phyloP scores from a whole-genome alignment of 1,140 invertebrate genomes.

The Ooceraea biroi region DNA sequence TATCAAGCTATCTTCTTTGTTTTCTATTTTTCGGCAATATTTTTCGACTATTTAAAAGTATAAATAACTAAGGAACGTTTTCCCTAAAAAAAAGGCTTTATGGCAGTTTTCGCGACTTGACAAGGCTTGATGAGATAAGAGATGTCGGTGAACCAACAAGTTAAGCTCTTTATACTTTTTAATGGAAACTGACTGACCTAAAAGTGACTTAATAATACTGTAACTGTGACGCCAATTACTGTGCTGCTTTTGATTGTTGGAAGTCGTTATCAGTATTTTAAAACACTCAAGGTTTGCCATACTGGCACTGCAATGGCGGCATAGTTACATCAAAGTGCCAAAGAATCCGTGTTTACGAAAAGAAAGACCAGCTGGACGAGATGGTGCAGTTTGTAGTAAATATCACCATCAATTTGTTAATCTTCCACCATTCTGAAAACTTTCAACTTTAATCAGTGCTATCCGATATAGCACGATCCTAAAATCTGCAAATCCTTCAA shows the following conservation, averaged over 20 bases:
- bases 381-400: background rate
- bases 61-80: too few relatives aligned
- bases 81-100: background rate
- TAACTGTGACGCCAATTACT: slow-evolving; percentile 1
- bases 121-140: background rate
- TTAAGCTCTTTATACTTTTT: background rate
- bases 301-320: background rate
- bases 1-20: background rate
- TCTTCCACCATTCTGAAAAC: background rate
- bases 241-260: background rate
- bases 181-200: background rate
- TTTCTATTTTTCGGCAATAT: background rate
- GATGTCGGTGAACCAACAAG: background rate
- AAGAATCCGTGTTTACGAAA: slow-evolving; percentile 1
- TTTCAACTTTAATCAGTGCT: too few relatives aligned
- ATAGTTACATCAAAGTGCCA: background rate
- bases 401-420: slow-evolving; percentile 22
- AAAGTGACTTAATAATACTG: slow-evolving; percentile 66
- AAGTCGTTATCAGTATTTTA: too few relatives aligned
- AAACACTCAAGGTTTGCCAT: background rate
- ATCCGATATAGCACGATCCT: too few relatives aligned
- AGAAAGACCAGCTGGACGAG: background rate
- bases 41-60: too few relatives aligned
- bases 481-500: background rate
- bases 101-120: background rate